Percentiles rank a stretch among this genome's conserved stretches.
These are phyloP conservation scores for Pterophyllum scalare DNA, from an alignment of 2,113 vertebrate species.

Conservation along the genomic window DNA sequence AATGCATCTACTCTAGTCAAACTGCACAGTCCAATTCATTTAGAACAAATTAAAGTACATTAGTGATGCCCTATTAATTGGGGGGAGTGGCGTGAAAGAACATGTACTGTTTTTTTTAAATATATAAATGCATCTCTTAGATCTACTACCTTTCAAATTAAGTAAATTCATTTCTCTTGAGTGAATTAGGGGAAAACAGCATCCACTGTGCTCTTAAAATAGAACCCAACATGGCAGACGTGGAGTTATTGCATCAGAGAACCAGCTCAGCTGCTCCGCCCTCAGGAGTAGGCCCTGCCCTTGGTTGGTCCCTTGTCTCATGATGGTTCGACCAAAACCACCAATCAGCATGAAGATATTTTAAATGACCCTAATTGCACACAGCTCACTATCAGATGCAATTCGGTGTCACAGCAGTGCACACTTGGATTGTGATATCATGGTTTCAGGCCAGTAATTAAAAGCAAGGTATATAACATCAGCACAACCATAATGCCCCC, in stretches of 20 bases:
- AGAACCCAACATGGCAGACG: too few species aligned
- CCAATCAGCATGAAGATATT: background rate
- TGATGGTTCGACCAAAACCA: conserved; percentile 16
- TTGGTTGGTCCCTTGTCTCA: conserved; percentile 20
- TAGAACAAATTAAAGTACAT: too few species aligned
- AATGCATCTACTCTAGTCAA: too few species aligned
- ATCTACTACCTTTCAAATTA: too few species aligned
- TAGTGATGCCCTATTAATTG: too few species aligned
- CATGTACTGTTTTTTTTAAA: too few species aligned
- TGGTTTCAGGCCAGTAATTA: conserved; percentile 42
- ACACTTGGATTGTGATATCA: conserved; percentile 14
- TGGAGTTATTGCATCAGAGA: conserved; percentile 12
- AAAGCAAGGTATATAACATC: conserved; percentile 22
- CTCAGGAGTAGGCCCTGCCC: conserved; percentile 24
- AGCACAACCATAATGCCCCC: conserved; percentile 13
- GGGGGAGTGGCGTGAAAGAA: too few species aligned
- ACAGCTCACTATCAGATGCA: conserved; percentile 9
- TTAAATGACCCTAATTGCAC: background rate
- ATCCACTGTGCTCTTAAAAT: conserved; percentile 28
- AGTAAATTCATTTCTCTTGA: too few species aligned
- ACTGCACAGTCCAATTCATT: too few species aligned
- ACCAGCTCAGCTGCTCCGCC: background rate
- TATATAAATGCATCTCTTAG: too few species aligned
- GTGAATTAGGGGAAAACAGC: conserved; percentile 6
- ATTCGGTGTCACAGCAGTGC: background rate